These are phyloP conservation scores for Bradypus variegatus DNA, from an alignment of 2,797 vertebrate genomes.

Conservation along the genomic window DNA sequence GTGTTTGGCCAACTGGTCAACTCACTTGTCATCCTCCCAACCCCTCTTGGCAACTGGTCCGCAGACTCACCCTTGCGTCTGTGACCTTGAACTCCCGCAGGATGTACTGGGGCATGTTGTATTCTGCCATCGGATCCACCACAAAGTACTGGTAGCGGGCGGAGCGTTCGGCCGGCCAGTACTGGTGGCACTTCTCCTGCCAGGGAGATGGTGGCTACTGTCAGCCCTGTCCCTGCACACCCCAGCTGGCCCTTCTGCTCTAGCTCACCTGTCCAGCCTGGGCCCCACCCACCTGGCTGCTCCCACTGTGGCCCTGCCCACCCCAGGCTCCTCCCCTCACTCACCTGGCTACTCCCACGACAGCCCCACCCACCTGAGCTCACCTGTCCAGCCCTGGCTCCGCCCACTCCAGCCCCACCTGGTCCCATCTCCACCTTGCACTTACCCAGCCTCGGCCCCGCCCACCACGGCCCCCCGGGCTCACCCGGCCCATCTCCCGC, in stretches of 20 bases:
- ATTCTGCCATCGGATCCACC: slow-evolving; percentile 97
- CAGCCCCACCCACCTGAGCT: too few species aligned
- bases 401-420: rapidly evolving
- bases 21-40: not conserved
- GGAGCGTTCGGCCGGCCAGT: slow-evolving; percentile 95
- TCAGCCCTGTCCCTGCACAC: not conserved
- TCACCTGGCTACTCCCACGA: too few species aligned
- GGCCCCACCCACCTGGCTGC: rapidly evolving
- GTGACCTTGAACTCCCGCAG: slow-evolving; percentile 98
- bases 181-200: slow-evolving; percentile 98
- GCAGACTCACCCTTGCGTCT: slow-evolving; percentile 87
- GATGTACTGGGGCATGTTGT: slow-evolving; percentile 99
- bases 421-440: too few species aligned
- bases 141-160: slow-evolving; percentile 98
- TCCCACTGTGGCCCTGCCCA: too few species aligned
- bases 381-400: rapidly evolving
- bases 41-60: rapidly evolving
- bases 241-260: not conserved
- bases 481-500: slow-evolving; percentile 94
- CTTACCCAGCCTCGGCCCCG: not conserved
- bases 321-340: too few species aligned
- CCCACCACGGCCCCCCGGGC: rapidly evolving
- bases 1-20: rapidly evolving
- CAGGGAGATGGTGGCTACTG: rapidly evolving
- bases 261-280: rapidly evolving